phyloP scores from a whole-genome alignment of 2,113 vertebrate genomes.

The Crocuta crocuta region DNA sequence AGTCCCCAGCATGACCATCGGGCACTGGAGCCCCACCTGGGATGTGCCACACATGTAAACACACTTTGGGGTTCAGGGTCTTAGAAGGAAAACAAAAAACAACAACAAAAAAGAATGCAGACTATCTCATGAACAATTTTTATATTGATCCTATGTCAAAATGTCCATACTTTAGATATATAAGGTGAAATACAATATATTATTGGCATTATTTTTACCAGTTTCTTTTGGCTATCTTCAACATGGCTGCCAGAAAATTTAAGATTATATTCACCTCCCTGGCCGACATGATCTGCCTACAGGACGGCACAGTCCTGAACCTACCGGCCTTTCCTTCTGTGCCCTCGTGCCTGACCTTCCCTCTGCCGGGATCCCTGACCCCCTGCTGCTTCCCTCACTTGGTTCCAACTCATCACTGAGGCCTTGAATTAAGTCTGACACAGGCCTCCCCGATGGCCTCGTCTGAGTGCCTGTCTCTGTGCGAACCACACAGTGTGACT shows the following conservation, averaged over 20 bases:
- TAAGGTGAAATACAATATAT: not conserved
- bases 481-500: fast-evolving
- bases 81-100: not conserved
- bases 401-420: not conserved
- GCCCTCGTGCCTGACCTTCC: not conserved
- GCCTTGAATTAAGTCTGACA: not conserved
- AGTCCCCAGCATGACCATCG: fast-evolving
- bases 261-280: fast-evolving
- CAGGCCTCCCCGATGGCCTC: fast-evolving
- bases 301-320: fast-evolving
- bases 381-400: not conserved
- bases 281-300: fast-evolving
- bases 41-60: fast-evolving
- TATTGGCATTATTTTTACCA: not conserved
- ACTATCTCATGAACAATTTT: not conserved
- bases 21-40: not conserved
- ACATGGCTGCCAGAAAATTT: not conserved
- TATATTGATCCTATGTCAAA: not conserved
- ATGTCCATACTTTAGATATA: not conserved
- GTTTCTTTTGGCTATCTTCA: not conserved
- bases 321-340: not conserved
- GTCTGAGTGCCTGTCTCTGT: fast-evolving
- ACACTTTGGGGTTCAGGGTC: not conserved
- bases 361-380: not conserved
- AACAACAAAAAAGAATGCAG: too few species aligned